Base-by-base conservation (phyloP, 2,113 vertebrate genomes). In the Eclectus roratus region DNA sequence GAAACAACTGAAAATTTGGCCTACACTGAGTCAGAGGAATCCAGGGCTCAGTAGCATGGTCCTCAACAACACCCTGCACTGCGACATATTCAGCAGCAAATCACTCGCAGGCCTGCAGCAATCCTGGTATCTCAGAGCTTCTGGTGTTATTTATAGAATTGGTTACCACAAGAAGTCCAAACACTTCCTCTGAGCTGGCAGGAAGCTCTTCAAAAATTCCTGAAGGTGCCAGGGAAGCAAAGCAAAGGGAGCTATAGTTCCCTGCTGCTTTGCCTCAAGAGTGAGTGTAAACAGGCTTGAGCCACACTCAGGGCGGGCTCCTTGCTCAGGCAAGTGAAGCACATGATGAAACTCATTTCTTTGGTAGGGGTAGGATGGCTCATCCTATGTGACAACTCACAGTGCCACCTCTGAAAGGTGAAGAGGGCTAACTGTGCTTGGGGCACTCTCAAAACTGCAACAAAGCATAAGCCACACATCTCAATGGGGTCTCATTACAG, bases 291-390 rank as follows among this genome's bases (percentile, higher is more conserved):
- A 64, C 8, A 55, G 24, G 21, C 20, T 64, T 74, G 6, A 14
- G 25, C 12, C 25, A 31, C 33, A 15, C 29, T 68, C 4, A 2
- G 39, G 68, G 2, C 0, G 0, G 18, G 17, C 11, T 68, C 11
- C 58, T 25, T 31, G 29, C 35, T 70, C 44, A 77, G 39, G 9
- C 28, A 17, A 46, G 33, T 10, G 18, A 7, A 29, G 13, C 19
- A 61, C 17, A 47, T 14, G 6, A 13, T 3, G 20, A 73, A 65
- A 88, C 6, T 13, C 20, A 50, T 7, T 13, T 65, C 8, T 33
- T 69, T 65, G 20, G 8, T 14, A 17, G 6, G 1, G 2, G 21
- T 7, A 73, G 33, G 29, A 43, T 12, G 24, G 33, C 6, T 81
- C 3, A 5, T n/a, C 17, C 69, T 44, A 6, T 35, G 6, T 60